Conservation (phyloP, 2,113 vertebrate genomes). For the Hiodon tergisus region DNA sequence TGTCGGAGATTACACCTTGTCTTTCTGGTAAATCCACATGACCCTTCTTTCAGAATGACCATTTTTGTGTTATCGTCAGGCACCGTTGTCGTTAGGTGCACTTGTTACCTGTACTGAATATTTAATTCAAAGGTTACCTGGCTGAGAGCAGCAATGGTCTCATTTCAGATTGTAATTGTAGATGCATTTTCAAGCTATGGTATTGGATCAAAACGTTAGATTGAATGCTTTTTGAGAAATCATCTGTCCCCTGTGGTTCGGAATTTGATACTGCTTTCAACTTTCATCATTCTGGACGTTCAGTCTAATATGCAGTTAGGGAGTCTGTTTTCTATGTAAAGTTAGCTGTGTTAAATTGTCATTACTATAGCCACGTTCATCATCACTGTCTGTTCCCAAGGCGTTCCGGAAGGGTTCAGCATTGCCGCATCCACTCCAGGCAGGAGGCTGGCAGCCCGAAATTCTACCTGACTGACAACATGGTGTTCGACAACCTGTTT, state of each 20-base stretch:
- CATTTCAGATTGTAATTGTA: neutral
- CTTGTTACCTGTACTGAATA: neutral
- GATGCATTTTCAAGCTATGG: neutral
- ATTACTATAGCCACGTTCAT: neutral
- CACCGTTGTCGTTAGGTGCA: neutral
- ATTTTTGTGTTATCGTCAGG: neutral
- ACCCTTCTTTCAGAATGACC: neutral
- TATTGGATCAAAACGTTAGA: neutral
- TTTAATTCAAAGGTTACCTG: neutral
- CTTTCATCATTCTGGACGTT: neutral
- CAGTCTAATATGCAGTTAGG: neutral
- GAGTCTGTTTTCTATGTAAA: no score
- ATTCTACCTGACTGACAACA: constrained; percentile 97
- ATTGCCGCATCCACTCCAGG: constrained; percentile 94
- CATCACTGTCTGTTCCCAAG: constrained; percentile 50
- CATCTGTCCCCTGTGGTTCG: no score
- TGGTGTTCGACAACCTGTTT: constrained; percentile 94
- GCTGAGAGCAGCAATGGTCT: no score
- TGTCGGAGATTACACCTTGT: constrained; percentile 93
- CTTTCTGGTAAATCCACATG: constrained; percentile 81
- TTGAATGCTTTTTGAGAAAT: neutral
- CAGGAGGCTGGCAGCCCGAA: constrained; percentile 94
- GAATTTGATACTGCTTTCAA: neutral
- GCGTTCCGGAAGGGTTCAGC: constrained; percentile 93
- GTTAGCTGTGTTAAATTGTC: no score